Conservation (phyloP, 2,888 invertebrate species). For the Agriotes lineatus region DNA sequence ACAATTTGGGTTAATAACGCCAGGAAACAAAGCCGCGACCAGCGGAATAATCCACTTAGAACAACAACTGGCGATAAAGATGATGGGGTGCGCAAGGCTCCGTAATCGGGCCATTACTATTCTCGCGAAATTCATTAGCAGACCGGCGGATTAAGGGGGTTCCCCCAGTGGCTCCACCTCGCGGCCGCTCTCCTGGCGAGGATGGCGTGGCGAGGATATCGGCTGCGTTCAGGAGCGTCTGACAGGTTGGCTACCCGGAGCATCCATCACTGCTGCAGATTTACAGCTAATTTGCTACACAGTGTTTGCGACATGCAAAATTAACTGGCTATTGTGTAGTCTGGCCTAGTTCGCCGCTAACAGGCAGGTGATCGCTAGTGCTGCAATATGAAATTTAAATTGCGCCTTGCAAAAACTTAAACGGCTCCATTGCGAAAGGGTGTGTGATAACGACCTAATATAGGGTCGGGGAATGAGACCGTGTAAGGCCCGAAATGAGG, state of each 20-base stretch:
- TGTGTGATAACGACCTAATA: conserved; percentile 34
- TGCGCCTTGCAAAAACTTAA: conserved; percentile 20
- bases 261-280: conserved; percentile 63
- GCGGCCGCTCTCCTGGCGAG: conserved; percentile 28
- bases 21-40: background rate
- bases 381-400: conserved; percentile 11
- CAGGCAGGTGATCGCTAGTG: conserved; percentile 17
- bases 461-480: conserved; percentile 33
- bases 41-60: conserved; percentile 15
- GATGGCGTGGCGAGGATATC: conserved; percentile 53
- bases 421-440: conserved; percentile 18
- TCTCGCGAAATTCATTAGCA: background rate
- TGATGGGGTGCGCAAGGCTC: background rate
- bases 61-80: background rate
- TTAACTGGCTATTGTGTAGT: conserved; percentile 60
- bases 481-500: conserved; percentile 36
- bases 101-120: background rate
- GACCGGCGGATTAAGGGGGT: background rate
- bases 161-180: conserved; percentile 18
- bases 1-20: conserved; percentile 21
- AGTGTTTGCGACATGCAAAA: conserved; percentile 63
- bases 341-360: conserved; percentile 14
- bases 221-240: conserved; percentile 54
- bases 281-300: conserved; percentile 64
- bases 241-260: conserved; percentile 57